Conservation (phyloP, 1,140 invertebrate genomes). For the Drosophila ananassae region DNA sequence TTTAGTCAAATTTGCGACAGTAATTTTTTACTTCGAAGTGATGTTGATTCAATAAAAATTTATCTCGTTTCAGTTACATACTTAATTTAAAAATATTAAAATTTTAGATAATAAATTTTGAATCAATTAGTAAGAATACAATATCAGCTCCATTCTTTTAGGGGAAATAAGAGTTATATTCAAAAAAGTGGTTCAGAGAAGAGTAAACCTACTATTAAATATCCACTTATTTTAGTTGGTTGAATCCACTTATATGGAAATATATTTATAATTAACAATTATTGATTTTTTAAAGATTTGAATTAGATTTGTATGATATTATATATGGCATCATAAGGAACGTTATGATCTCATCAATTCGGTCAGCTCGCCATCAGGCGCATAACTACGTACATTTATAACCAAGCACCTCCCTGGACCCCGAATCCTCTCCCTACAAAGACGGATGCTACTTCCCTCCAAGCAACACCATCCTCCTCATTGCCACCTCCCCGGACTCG, state of each 20-base stretch:
- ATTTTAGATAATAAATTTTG: background rate
- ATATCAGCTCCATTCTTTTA: too few relatives aligned
- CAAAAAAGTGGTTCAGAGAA: too few relatives aligned
- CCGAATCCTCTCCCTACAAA: background rate
- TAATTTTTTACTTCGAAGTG: background rate
- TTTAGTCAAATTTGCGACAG: background rate
- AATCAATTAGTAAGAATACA: too few relatives aligned
- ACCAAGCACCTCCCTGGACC: constrained; percentile 10
- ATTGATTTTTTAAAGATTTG: constrained; percentile 8
- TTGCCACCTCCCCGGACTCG: constrained; percentile 19
- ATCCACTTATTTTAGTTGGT: too few relatives aligned
- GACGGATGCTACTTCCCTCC: constrained; percentile 44
- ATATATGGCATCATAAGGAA: constrained; percentile 34
- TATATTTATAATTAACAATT: too few relatives aligned
- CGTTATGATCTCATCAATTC: constrained; percentile 55
- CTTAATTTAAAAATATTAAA: background rate
- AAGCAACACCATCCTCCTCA: background rate
- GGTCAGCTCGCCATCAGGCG: constrained; percentile 27
- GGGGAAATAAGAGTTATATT: too few relatives aligned
- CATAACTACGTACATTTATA: constrained; percentile 43
- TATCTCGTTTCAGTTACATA: background rate
- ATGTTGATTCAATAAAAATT: background rate
- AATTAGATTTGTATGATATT: constrained; percentile 7
- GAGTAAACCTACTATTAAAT: too few relatives aligned
- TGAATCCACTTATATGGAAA: too few relatives aligned